Base-by-base conservation (phyloP, 2,113 vertebrate species). In the Leptobrachium ailaonicum region DNA sequence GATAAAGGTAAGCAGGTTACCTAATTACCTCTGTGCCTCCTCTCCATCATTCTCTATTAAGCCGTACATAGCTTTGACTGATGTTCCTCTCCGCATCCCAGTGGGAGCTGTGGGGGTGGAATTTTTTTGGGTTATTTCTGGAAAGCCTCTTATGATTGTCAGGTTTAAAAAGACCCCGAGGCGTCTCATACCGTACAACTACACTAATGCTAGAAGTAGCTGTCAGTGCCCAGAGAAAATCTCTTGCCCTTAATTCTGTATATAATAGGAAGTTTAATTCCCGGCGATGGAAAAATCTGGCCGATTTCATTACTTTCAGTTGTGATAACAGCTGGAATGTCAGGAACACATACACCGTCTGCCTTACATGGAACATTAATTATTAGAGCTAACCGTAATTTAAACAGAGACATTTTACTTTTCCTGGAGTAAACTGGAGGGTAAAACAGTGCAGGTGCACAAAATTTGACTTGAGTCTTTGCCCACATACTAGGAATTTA, bases 161-260 rank as follows among this genome's bases (percentile, higher is more conserved):
- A 78, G 76, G 42, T 68, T 78, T 71, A 78, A 71, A 54, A 77
- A 77, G 76, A 78, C 76, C 76, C 76, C 50, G 58, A 71, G 76
- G 76, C 76, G 56, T 71, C 62, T 71, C 56, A 62, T 63, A 47
- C 71, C 75, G 60, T 78, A 62, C 69, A 78, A 71, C 71, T 71
- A 71, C 56, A 3, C 56, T 56, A 43, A 60, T 41, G 68, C 76
- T 71, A 71, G 76, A 47, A 63, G 32, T 54, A 78, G 67, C 76
- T 71, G 76, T 78, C 76, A 78, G 67, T n/a, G 43, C 20, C 9
- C n/a, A 12, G 56, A 63, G 66, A 66, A 2, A 58, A 47, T 42
- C 40, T 32, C 20, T 32, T 32, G 20, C 20, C 20, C 20, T 4
- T 32, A 44, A 76, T 67, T 54, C 63, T n/a, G 47, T 4, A 8